Evolutionary conservation across 2,797 vertebrate genomes (phyloP).

Genomic region (Poeciliopsis infans): DNA sequence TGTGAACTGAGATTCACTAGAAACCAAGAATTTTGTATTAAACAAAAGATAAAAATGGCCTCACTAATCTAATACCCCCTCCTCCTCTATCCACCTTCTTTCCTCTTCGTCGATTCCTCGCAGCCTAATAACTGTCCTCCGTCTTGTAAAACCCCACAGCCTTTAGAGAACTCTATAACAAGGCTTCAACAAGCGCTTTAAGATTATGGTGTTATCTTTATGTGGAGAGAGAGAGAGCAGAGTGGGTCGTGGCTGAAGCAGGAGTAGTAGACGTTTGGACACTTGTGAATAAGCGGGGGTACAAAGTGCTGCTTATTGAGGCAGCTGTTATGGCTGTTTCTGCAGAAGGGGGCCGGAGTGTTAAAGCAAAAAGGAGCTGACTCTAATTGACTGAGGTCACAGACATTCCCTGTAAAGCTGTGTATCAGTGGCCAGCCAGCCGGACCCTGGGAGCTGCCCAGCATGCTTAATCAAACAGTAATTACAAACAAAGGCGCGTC

Average conservation of each 20-base stretch:
- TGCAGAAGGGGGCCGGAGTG: constrained; percentile 51
- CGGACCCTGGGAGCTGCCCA: constrained; percentile 76
- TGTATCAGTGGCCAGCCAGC: constrained; percentile 76
- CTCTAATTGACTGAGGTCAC: constrained; percentile 60
- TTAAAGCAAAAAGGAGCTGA: constrained; percentile 43
- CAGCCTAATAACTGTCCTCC: constrained; percentile 70
- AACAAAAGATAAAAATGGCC: constrained; percentile 44
- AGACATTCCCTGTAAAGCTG: constrained; percentile 80
- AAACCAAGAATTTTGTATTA: constrained; percentile 60
- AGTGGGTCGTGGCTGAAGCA: constrained; percentile 50
- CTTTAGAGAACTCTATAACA: constrained; percentile 80
- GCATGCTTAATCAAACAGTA: constrained; percentile 85
- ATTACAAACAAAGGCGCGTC: constrained; percentile 83
- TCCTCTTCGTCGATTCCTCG: constrained; percentile 44
- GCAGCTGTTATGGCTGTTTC: constrained; percentile 52
- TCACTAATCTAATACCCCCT: constrained; percentile 41
- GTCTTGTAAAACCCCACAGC: constrained; percentile 73
- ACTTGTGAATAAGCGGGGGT: constrained; percentile 39
- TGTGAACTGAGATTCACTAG: constrained; percentile 34
- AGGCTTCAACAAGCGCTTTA: constrained; percentile 79
- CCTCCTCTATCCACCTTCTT: constrained; percentile 22
- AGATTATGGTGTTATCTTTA: constrained; percentile 77
- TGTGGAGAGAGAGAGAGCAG: constrained; percentile 57
- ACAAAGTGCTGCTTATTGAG: constrained; percentile 41
- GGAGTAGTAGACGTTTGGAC: constrained; percentile 27